Percentiles rank a stretch among this genome's conserved stretches.
Conservation (phyloP, 2,888 invertebrate genomes). For the Dermolepida albohirtum region DNA sequence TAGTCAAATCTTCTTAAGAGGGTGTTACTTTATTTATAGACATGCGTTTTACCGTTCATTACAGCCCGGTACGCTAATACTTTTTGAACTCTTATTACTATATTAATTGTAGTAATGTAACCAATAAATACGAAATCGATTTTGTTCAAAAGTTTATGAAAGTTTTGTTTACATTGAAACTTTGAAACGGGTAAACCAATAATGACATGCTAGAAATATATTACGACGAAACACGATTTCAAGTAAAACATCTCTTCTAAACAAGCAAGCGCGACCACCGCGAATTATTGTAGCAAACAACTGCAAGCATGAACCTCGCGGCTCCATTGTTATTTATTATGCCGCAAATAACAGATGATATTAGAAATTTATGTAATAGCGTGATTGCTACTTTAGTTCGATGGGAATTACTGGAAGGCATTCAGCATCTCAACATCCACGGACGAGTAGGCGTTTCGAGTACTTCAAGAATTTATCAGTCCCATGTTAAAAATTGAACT, state of each 20-base stretch:
- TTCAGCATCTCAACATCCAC: constrained; percentile 1
- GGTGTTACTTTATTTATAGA: no score
- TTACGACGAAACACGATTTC: background rate
- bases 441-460: constrained; percentile 9
- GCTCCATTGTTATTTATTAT: constrained; percentile 10
- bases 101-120: no score
- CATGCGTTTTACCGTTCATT: no score
- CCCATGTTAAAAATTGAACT: constrained; percentile 2
- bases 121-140: no score
- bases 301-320: constrained; percentile 2
- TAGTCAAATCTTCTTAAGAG: no score
- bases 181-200: no score
- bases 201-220: no score
- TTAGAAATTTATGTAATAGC: constrained; percentile 37
- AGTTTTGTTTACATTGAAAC: no score
- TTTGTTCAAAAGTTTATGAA: no score
- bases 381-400: constrained; percentile 14
- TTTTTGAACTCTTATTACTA: no score
- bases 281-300: background rate
- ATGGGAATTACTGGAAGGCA: constrained; percentile 21
- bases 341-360: constrained; percentile 29
- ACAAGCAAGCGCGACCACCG: background rate
- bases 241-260: background rate
- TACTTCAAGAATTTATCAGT: background rate
- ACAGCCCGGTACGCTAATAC: no score